Percentiles rank a stretch among this genome's conserved stretches.
Evolutionary conservation across 2,797 vertebrate species (phyloP).

Genomic region (Etheostoma nigrum): DNA sequence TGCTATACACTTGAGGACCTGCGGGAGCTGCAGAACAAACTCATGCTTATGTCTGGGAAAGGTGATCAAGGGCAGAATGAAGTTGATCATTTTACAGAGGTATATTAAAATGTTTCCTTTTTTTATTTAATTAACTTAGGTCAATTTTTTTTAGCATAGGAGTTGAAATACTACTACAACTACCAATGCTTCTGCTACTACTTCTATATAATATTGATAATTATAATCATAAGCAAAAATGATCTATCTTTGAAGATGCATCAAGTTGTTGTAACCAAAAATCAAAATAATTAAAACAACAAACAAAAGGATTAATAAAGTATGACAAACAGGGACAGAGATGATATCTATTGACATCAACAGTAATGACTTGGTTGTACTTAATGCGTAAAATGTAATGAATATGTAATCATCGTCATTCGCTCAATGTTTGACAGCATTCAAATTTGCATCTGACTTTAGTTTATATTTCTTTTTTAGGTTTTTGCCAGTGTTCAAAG

Average conservation of each 20-base stretch:
- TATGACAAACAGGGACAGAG: not conserved
- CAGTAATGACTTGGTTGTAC: not conserved
- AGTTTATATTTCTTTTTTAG: constrained; percentile 75
- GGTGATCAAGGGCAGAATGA: constrained; percentile 90
- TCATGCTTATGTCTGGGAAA: constrained; percentile 98
- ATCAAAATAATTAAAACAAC: not conserved
- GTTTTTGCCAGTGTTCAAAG: constrained; percentile 92
- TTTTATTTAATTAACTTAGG: not conserved
- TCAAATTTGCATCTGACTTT: not conserved
- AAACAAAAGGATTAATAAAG: not conserved
- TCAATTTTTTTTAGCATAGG: not conserved
- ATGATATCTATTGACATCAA: not conserved
- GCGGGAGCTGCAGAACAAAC: constrained; percentile 94
- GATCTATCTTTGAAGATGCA: not conserved
- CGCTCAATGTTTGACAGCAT: not conserved
- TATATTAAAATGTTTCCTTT: constrained; percentile 56
- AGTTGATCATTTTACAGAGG: constrained; percentile 94
- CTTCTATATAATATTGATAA: not conserved
- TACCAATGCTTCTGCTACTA: not conserved
- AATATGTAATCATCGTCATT: not conserved
- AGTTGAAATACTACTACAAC: not conserved
- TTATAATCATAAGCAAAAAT: not conserved
- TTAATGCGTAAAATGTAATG: not conserved
- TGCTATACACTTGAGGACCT: constrained; percentile 91
- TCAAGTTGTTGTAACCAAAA: not conserved